phyloP scores from a whole-genome alignment of 1,140 invertebrate genomes.

The Ctenoplectra terminalis region DNA sequence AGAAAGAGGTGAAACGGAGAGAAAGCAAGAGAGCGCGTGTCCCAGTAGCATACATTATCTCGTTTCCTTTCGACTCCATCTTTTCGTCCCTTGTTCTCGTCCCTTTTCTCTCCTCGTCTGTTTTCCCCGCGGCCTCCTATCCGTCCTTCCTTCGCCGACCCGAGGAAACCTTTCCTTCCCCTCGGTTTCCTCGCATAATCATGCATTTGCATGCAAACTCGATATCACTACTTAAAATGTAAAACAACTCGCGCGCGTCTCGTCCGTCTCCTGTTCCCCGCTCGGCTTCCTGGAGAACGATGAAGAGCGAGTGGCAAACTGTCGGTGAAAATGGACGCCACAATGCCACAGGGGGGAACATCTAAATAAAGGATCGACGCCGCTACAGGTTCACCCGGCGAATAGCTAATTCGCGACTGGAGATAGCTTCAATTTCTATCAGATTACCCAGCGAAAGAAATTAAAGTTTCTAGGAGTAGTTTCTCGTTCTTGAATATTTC shows the following conservation, averaged over 20 bases:
- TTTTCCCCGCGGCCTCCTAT: neutral
- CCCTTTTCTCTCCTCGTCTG: constrained; percentile 20
- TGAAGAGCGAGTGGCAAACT: constrained; percentile 39
- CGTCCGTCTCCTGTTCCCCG: neutral
- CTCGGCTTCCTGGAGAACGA: constrained; percentile 21
- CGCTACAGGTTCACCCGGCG: neutral
- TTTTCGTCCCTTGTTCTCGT: constrained; percentile 50
- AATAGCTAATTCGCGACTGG: constrained; percentile 18
- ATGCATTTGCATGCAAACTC: constrained; percentile 82
- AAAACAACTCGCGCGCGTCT: constrained; percentile 76
- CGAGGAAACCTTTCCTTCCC: constrained; percentile 45
- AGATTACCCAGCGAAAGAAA: neutral
- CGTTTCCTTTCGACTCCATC: constrained; percentile 54
- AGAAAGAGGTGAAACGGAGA: neutral
- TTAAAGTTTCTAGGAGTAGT: neutral
- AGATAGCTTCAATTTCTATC: neutral
- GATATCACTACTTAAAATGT: constrained; percentile 83
- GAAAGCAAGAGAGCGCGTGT: constrained; percentile 47
- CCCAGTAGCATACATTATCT: constrained; percentile 75
- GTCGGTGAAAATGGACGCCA: constrained; percentile 25
- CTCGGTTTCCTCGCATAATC: constrained; percentile 74
- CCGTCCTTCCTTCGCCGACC: constrained; percentile 38
- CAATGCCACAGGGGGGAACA: neutral
- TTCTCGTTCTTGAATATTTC: no score
- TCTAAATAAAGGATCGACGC: constrained; percentile 47